Percentiles rank a stretch among this genome's conserved stretches.
phyloP scores from a whole-genome alignment of 2,113 vertebrate genomes.

The Perca schrenkii region DNA sequence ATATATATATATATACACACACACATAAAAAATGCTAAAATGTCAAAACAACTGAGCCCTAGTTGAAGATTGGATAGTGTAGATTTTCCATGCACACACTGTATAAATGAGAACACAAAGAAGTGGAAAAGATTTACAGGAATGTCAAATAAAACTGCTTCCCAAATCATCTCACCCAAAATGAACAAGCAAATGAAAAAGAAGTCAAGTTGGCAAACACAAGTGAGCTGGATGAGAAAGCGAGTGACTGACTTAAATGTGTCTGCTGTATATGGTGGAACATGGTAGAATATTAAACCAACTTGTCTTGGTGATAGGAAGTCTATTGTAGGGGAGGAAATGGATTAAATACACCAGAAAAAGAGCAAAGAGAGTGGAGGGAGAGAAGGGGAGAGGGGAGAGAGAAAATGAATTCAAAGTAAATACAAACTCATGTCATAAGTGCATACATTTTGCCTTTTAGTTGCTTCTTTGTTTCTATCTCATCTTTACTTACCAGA shows the following conservation, averaged over 20 bases:
- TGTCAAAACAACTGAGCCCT: not conserved
- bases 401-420: not conserved
- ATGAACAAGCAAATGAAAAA: slow-evolving; percentile 37
- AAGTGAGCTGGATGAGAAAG: slow-evolving; percentile 19
- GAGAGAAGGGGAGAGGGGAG: not conserved
- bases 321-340: slow-evolving; percentile 9
- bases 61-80: not conserved
- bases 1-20: too few relatives aligned
- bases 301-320: slow-evolving; percentile 44
- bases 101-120: not conserved
- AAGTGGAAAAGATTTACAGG: slow-evolving; percentile 18
- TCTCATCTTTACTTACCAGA: too few relatives aligned
- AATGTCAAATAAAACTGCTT: slow-evolving; percentile 9
- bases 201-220: slow-evolving; percentile 34
- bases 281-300: slow-evolving; percentile 53
- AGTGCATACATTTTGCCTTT: slow-evolving; percentile 5
- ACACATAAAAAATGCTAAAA: slow-evolving; percentile 35
- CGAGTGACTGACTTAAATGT: slow-evolving; percentile 17
- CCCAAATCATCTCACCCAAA: slow-evolving; percentile 2
- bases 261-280: not conserved
- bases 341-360: slow-evolving; percentile 7
- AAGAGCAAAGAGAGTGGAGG: not conserved
- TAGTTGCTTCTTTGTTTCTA: not conserved
- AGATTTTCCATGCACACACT: slow-evolving; percentile 7
- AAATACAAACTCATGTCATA: not conserved